Base-by-base conservation (phyloP, 2,888 invertebrate genomes). In the Microchrysa polita region DNA sequence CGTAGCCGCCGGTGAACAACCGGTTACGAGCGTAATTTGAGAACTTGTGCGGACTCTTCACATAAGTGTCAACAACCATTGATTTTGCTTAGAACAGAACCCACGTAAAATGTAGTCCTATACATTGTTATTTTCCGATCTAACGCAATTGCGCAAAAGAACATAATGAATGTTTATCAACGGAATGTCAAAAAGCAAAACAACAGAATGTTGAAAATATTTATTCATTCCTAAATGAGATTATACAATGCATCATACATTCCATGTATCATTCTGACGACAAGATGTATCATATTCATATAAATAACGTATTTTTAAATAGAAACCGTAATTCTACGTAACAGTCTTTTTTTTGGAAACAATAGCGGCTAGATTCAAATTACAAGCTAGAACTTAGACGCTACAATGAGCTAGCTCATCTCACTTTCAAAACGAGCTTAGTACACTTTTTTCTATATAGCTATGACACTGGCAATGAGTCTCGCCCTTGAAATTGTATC, bases 401-500 rank as follows among this genome's bases (percentile, higher is more conserved):
- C n/a, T 20, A 65, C 65, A 63, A 14, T 65, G 20, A 48, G 44
- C 61, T 65, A 48, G 44, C 61, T 65, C 65, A 65, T 65, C 65
- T 65, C 65, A 65, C 65, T 65, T 48, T 65, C 65, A 40, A 61
- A 20, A 34, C 27, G 27, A 14, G 65, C 65, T 65, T 48, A 65
- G 22, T 48, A 48, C n/a, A n/a, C n/a, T n/a, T n/a, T n/a, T n/a
- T n/a, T n/a, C n/a, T n/a, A n/a, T n/a, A n/a, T n/a, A n/a, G 44
- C 65, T 65, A 65, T 18, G 22, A 65, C 65, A 65, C 65, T 65
- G 65, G 65, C 65, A 65, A 20, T 65, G 65, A 48, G 48, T 44
- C 44, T 65, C 65, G 65, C 65, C 44, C 65, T 65, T 65, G 65
- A 65, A 65, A 65, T 42, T 48, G 42, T 48, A 65, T 65, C 65